Evolutionary conservation across 2,113 vertebrate species (phyloP).

Genomic region (Dissostichus mawsoni): DNA sequence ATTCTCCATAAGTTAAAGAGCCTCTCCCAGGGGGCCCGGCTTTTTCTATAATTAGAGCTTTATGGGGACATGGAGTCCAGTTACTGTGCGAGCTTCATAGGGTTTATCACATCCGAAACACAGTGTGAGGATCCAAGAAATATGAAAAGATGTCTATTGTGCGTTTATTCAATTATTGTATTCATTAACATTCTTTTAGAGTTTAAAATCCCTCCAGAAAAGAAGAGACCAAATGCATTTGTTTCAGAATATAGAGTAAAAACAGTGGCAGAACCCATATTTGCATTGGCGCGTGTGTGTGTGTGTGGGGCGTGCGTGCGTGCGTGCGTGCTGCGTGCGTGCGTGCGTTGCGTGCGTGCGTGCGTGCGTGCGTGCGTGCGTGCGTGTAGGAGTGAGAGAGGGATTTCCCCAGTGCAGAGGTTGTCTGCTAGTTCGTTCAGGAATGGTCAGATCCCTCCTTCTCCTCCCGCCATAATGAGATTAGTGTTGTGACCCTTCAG

Average conservation of each 20-base stretch:
- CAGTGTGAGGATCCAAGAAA: not conserved
- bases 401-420: conserved; percentile 52
- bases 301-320: too few species aligned
- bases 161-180: not conserved
- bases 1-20: not conserved
- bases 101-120: conserved; percentile 4
- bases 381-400: not conserved
- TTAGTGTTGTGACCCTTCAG: conserved; percentile 78
- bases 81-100: not conserved
- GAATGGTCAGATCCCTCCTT: conserved; percentile 62
- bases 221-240: not conserved
- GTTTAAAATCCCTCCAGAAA: not conserved
- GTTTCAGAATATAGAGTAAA: not conserved
- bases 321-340: too few species aligned
- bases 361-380: too few species aligned
- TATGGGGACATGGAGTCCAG: conserved; percentile 12
- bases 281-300: not conserved
- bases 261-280: not conserved
- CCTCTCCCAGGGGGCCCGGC: not conserved
- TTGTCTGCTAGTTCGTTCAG: conserved; percentile 50
- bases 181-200: not conserved
- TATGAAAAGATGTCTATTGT: not conserved
- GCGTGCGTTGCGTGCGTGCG: too few species aligned
- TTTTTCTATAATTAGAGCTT: conserved; percentile 29
- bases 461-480: conserved; percentile 72